A percentile compares a stretch with the other conserved stretches of the same genome.
Conservation (phyloP, 2,888 invertebrate genomes). For the Xestia ashworthii region DNA sequence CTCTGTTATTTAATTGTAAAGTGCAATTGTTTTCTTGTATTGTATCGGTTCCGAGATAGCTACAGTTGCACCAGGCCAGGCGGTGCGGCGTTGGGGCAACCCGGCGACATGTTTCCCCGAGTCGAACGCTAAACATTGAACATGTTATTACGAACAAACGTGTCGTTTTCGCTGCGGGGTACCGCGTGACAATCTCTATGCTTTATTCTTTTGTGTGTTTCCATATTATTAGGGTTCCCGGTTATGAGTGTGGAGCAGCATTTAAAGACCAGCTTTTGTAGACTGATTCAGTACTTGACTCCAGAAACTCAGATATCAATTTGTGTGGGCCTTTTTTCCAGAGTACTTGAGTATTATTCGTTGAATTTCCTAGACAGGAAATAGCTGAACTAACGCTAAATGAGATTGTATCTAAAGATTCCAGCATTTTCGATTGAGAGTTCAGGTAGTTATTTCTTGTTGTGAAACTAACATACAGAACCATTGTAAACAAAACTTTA, state of each 20-base stretch:
- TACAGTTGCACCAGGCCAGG: neutral
- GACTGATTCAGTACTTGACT: neutral
- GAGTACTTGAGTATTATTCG: neutral
- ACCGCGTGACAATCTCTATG: slow-evolving; percentile 71
- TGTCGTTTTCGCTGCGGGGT: slow-evolving; percentile 75
- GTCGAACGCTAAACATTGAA: slow-evolving; percentile 57
- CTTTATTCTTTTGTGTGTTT: slow-evolving; percentile 69
- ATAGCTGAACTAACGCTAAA: neutral
- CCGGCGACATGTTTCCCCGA: slow-evolving; percentile 21
- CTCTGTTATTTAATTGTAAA: neutral
- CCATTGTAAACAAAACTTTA: slow-evolving; percentile 41
- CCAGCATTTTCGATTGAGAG: neutral
- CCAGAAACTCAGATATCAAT: neutral
- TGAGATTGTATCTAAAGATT: neutral
- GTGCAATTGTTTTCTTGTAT: slow-evolving; percentile 1
- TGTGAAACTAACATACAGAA: slow-evolving; percentile 63
- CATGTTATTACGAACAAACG: slow-evolving; percentile 74
- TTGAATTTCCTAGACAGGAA: neutral
- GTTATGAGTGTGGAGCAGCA: neutral
- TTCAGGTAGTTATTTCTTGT: neutral
- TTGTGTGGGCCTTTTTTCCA: neutral
- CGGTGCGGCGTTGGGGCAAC: neutral
- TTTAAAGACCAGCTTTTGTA: neutral
- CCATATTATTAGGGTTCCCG: slow-evolving; percentile 67
- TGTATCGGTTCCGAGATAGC: neutral